Evolutionary conservation across 2,888 invertebrate species (phyloP), one percentile per base, ranked within the genome.

Genomic region (Eupithecia dodoneata): DNA sequence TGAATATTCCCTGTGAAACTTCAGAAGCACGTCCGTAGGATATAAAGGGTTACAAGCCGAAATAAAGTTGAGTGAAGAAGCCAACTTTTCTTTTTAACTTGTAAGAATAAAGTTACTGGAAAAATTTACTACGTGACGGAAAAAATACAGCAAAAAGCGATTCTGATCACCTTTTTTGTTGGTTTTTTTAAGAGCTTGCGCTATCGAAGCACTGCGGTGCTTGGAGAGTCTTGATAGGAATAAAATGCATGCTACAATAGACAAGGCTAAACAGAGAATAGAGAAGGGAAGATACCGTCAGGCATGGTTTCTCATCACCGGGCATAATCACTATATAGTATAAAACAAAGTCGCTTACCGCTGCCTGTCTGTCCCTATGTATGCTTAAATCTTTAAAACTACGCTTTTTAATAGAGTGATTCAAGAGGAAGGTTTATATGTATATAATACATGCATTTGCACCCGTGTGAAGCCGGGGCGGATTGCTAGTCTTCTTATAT

Each of bases 31-130:
- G 69, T 69, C 4, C 47, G 18, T 49, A 15, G 42, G 66, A 42
- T 66, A 66, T 15, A 49, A 70, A 70, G 70, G 47, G 70, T 70
- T 18, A 30, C 45, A 45, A 44, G 30, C 9, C 30, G 0, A 47
- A 70, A 70, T 70, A 49, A 70, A 70, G 18, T 70, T n/a, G 15
- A 12, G 30, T 10, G 45, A 18, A 45, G 45, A 70, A 18, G 6
- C 47, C 10, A 47, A 70, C 47, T 70, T 49, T 70, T 69, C 69
- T 45, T 44, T 70, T 47, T 30, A 49, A 70, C 70, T 70, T 45
- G 45, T 10, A n/a, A 47, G 47, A 70, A 70, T 42, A 49, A 18
- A 49, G 10, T 69, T 18, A 70, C 47, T 47, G 70, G 47, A 70
- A 18, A 47, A 70, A 70, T 49, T 13, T 47, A 47, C 70, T 30